phyloP scores from a whole-genome alignment of 2,797 vertebrate genomes.

The Protosalanx chinensis region DNA sequence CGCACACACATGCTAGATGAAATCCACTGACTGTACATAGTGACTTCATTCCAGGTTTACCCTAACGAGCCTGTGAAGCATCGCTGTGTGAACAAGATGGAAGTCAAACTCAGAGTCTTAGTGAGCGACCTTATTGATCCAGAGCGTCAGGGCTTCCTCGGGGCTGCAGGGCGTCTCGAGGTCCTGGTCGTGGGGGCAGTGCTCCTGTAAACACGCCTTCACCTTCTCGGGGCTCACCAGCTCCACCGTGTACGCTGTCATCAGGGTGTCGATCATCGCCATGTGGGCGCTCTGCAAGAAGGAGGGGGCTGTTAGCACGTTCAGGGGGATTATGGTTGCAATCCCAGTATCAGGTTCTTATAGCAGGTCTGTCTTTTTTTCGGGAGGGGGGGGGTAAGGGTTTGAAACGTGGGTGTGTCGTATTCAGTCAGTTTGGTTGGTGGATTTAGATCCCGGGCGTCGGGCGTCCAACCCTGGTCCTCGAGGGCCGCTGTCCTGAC shows the following conservation, averaged over 20 bases:
- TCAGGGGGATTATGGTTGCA: not conserved
- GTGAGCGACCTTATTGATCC: slow-evolving; percentile 92
- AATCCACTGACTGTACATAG: too few relatives aligned
- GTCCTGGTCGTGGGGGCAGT: slow-evolving; percentile 80
- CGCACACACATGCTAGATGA: not conserved
- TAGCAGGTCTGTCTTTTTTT: not conserved
- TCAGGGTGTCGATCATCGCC: slow-evolving; percentile 93
- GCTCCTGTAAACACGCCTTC: slow-evolving; percentile 81
- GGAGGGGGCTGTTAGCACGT: not conserved
- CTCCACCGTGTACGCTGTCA: slow-evolving; percentile 95
- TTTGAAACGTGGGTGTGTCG: not conserved
- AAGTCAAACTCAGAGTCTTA: not conserved
- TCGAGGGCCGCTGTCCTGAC: too few relatives aligned
- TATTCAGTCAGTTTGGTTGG: too few relatives aligned
- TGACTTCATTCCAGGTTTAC: too few relatives aligned
- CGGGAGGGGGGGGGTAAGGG: too few relatives aligned
- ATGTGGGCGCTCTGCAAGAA: slow-evolving; percentile 85
- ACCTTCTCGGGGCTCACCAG: slow-evolving; percentile 90
- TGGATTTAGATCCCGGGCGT: too few relatives aligned
- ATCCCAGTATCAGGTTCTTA: too few relatives aligned
- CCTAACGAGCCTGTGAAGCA: too few relatives aligned
- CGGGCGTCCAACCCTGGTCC: too few relatives aligned
- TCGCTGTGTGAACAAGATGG: too few relatives aligned
- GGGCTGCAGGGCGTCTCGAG: slow-evolving; percentile 90
- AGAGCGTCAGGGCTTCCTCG: slow-evolving; percentile 89